Conservation (phyloP, 2,113 vertebrate genomes). For the Perognathus longimembris region DNA sequence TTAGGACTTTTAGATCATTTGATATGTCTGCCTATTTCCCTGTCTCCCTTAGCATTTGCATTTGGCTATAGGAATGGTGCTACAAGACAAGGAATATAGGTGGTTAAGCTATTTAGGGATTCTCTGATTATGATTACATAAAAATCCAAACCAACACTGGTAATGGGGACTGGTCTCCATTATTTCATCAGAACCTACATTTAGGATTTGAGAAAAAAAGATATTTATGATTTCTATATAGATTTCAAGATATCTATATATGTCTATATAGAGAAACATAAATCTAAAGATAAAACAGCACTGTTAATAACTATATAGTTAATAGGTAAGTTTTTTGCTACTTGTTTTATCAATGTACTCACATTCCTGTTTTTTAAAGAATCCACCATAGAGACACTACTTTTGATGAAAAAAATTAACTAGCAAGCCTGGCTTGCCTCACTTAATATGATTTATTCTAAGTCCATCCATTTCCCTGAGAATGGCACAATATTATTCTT, state of each 20-base stretch:
- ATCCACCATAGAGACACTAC: not conserved
- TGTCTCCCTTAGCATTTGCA: not conserved
- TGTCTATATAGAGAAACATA: not conserved
- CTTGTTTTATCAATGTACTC: not conserved
- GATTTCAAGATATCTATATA: too few species aligned
- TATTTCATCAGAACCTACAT: not conserved
- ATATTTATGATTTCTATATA: not conserved
- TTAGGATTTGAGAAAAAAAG: not conserved
- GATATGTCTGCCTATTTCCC: not conserved
- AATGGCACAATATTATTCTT: too few species aligned
- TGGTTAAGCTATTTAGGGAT: not conserved
- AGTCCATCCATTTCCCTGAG: too few species aligned
- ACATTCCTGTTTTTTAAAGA: not conserved
- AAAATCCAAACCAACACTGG: not conserved
- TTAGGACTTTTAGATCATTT: not conserved
- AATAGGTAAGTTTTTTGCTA: not conserved
- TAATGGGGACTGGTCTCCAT: not conserved
- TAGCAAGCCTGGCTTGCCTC: too few species aligned
- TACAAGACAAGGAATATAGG: too few species aligned
- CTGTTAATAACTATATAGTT: not conserved
- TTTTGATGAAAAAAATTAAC: too few species aligned
- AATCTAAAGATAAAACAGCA: not conserved
- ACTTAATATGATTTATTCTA: too few species aligned
- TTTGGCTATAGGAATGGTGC: too few species aligned
- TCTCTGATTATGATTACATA: not conserved